phyloP scores from a whole-genome alignment of 1,140 invertebrate species.

The Chymomyza costata region DNA sequence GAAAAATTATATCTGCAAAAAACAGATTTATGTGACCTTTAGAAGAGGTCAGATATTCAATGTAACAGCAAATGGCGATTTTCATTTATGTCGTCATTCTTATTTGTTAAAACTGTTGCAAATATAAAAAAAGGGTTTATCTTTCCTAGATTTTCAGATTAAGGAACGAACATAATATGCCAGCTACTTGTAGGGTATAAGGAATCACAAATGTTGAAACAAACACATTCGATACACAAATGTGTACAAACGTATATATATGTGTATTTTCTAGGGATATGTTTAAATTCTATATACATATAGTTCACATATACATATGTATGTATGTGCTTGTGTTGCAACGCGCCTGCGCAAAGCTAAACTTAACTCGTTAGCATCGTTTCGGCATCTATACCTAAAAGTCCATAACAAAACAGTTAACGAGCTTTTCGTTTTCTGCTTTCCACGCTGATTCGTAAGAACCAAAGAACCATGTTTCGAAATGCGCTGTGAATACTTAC shows the following conservation, averaged over 20 bases:
- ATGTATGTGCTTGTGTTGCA: constrained; percentile 2
- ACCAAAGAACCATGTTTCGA: constrained; percentile 19
- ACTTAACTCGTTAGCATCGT: constrained; percentile 34
- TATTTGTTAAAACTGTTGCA: too few species aligned
- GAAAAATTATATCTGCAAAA: too few species aligned
- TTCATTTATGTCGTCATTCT: too few species aligned
- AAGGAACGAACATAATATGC: too few species aligned
- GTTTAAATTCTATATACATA: background rate
- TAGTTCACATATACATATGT: background rate
- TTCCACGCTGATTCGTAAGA: constrained; percentile 17
- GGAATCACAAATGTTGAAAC: too few species aligned
- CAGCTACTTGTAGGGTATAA: too few species aligned
- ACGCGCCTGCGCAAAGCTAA: constrained; percentile 9
- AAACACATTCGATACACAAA: too few species aligned
- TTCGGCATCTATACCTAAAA: constrained; percentile 19
- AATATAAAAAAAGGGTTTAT: too few species aligned
- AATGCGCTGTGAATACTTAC: background rate
- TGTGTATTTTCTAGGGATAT: background rate
- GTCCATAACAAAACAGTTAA: constrained; percentile 45
- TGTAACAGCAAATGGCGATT: too few species aligned
- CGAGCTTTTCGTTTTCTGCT: constrained; percentile 35
- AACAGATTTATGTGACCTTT: too few species aligned
- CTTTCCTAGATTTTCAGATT: too few species aligned
- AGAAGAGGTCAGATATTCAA: too few species aligned
- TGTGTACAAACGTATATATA: constrained; percentile 3